Conservation (phyloP, 1,140 invertebrate species). For the Polypedilum vanderplanki region DNA sequence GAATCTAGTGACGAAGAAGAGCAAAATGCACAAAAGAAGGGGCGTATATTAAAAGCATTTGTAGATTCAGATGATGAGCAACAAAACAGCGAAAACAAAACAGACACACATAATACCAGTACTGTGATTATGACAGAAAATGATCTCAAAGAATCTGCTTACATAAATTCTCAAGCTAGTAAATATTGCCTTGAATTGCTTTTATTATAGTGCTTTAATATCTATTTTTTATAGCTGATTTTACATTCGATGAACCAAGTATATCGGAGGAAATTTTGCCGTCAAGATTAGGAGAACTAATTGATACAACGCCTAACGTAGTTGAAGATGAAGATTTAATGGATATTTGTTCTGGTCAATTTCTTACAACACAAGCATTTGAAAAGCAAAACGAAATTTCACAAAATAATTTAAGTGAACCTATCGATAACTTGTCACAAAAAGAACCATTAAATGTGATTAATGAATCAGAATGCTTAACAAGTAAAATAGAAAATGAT, state of each 20-base stretch:
- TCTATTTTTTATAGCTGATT: slow-evolving; percentile 31
- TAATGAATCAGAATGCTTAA: no score
- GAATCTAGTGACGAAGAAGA: slow-evolving; percentile 39
- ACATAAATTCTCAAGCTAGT: not conserved
- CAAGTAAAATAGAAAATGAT: no score
- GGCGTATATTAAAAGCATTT: slow-evolving; percentile 39
- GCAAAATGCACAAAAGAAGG: slow-evolving; percentile 36
- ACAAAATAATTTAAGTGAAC: slow-evolving; percentile 31
- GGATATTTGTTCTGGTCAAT: slow-evolving; percentile 49
- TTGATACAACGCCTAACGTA: slow-evolving; percentile 33
- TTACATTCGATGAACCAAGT: slow-evolving; percentile 33
- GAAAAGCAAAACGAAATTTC: not conserved
- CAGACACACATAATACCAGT: slow-evolving; percentile 32
- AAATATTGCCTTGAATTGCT: slow-evolving; percentile 35
- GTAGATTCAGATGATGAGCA: slow-evolving; percentile 40
- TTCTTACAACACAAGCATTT: slow-evolving; percentile 35
- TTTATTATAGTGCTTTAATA: slow-evolving; percentile 35
- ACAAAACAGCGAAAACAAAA: slow-evolving; percentile 33
- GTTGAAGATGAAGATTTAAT: slow-evolving; percentile 48
- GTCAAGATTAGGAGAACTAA: slow-evolving; percentile 41
- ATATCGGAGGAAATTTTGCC: slow-evolving; percentile 34
- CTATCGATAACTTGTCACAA: slow-evolving; percentile 36
- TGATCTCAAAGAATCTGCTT: slow-evolving; percentile 32
- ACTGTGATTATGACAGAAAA: slow-evolving; percentile 28
- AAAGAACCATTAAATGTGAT: slow-evolving; percentile 35